Conservation (phyloP, 2,113 vertebrate species). For the Syngnathus typhle region DNA sequence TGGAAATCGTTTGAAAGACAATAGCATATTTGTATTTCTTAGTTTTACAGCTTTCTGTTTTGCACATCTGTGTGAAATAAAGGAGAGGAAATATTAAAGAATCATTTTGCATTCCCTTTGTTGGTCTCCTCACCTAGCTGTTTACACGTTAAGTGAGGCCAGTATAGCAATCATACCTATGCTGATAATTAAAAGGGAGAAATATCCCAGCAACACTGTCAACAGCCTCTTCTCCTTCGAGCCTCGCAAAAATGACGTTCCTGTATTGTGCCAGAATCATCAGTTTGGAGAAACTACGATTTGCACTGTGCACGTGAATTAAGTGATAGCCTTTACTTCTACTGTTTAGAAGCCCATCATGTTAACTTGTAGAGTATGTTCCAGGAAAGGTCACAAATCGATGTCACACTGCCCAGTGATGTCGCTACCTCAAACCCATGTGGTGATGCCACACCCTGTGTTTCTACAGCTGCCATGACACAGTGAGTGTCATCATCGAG, state of each 20-base stretch:
- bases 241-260: background rate
- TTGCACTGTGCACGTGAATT: background rate
- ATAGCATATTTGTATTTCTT: too few species aligned
- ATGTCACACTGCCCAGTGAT: slow-evolving; percentile 12
- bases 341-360: too few species aligned
- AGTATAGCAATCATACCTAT: background rate
- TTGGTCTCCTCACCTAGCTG: background rate
- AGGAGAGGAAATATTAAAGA: too few species aligned
- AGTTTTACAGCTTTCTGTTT: too few species aligned
- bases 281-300: background rate
- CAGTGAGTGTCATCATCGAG: slow-evolving; percentile 8
- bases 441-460: slow-evolving; percentile 12
- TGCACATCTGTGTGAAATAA: too few species aligned
- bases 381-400: background rate
- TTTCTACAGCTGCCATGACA: slow-evolving; percentile 4
- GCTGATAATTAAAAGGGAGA: background rate
- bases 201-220: background rate
- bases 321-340: too few species aligned
- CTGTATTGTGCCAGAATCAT: background rate
- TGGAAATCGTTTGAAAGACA: too few species aligned
- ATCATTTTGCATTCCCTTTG: too few species aligned
- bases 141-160: background rate
- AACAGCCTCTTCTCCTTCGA: background rate
- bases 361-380: background rate
- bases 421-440: slow-evolving; percentile 9